Evolutionary conservation across 1,140 invertebrate species (phyloP), one percentile per base, ranked within the genome.

Genomic region (Leptonema lineaticorne): DNA sequence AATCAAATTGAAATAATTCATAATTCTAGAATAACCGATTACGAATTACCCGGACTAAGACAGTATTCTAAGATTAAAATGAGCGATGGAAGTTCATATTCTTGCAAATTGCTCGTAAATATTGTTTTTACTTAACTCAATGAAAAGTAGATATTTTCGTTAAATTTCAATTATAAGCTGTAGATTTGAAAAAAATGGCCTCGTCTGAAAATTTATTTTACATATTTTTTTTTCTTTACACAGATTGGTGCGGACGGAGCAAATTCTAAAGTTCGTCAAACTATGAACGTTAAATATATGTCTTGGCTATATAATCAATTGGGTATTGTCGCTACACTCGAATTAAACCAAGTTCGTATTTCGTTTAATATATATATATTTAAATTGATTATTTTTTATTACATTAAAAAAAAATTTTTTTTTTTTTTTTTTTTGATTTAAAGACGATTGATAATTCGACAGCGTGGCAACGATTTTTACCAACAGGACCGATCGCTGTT

Each of bases 381-480:
- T n/a, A n/a, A n/a, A n/a, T n/a, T n/a, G n/a, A n/a, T n/a, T n/a
- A n/a, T n/a, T n/a, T n/a, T n/a, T n/a, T n/a, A n/a, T n/a, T n/a
- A n/a, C n/a, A n/a, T n/a, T n/a, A n/a, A 20, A 48, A 48, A 5
- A 53, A 22, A 22, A 27, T 4, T 58, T 9, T 5, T 29, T 29
- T 3, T 16, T 29, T 26, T 28, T 58, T 26, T 28, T 58, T 16
- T 70, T 63, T 48, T 63, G 84, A n/a, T n/a, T n/a, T 87, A 53
- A 76, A 91, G 89, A 81, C 84, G 41, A 83, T 78, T 22, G 86
- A 89, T 67, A 96, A 97, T 79, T 84, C 85, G 33, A 91, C 93
- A 29, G 97, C 96, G 0, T 99, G 96, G 95, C 97, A 99, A 79
- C 85, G 95, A 69, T 99, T 98, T 82, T 79, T 97, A 63, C 91